Conservation (phyloP, 2,797 vertebrate species). For the Tachyglossus aculeatus region DNA sequence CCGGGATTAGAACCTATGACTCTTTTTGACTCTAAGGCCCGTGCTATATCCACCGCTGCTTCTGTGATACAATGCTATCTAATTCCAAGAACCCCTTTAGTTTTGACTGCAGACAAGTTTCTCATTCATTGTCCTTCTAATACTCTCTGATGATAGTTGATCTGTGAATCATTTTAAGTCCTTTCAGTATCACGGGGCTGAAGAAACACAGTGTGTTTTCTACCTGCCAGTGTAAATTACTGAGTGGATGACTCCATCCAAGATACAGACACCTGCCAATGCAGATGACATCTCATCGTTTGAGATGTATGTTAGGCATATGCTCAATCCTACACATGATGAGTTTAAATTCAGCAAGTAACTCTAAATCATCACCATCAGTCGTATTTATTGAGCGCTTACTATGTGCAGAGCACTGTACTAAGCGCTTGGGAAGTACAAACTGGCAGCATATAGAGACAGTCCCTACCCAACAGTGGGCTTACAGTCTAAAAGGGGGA, state of each 20-base stretch:
- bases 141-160: constrained; percentile 36
- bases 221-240: constrained; percentile 54
- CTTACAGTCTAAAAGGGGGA: no score
- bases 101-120: constrained; percentile 28
- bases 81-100: constrained; percentile 1
- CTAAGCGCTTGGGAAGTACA: no score
- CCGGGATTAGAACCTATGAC: no score
- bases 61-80: constrained; percentile 18
- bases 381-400: no score
- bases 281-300: constrained; percentile 44
- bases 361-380: no score
- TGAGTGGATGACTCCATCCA: constrained; percentile 43
- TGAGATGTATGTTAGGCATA: constrained; percentile 41
- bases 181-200: constrained; percentile 25
- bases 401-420: no score
- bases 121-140: constrained; percentile 23
- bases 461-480: no score
- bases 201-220: constrained; percentile 45
- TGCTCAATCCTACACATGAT: constrained; percentile 45
- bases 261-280: constrained; percentile 38
- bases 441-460: no score
- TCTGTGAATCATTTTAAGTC: constrained; percentile 35
- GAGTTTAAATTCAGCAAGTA: no score
- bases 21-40: no score
- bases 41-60: no score